phyloP scores from a whole-genome alignment of 2,797 vertebrate genomes.

The Leptatherina wallacei region DNA sequence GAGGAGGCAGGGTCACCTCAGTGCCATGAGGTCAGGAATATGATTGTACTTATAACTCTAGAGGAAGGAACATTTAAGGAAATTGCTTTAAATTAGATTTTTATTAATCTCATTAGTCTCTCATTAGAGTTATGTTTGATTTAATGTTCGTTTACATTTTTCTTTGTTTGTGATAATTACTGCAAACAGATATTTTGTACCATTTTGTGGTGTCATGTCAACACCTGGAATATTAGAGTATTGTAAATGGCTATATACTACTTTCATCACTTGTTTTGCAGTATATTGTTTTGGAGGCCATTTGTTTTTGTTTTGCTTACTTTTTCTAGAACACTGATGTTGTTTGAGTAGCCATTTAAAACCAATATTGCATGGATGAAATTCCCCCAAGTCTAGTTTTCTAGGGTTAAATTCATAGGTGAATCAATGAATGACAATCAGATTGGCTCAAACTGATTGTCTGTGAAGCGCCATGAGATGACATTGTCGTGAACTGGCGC shows the following conservation, averaged over 20 bases:
- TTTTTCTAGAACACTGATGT: background rate
- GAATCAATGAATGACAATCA: too few relatives aligned
- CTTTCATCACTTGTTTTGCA: background rate
- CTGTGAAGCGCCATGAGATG: too few relatives aligned
- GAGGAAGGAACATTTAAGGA: background rate
- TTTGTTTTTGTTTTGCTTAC: background rate
- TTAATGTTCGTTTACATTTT: background rate
- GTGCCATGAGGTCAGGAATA: background rate
- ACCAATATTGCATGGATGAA: too few relatives aligned
- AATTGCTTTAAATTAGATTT: background rate
- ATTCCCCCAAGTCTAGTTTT: too few relatives aligned
- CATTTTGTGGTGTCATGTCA: background rate
- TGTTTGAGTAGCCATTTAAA: too few relatives aligned
- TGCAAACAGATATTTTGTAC: background rate
- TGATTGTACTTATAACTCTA: background rate
- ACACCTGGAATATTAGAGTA: background rate
- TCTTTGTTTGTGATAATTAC: background rate
- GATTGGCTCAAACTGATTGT: too few relatives aligned
- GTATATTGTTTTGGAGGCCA: background rate
- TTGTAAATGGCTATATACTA: background rate
- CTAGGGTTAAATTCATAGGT: background rate
- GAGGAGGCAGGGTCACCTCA: background rate
- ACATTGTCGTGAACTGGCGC: too few relatives aligned
- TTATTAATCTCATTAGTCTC: background rate
- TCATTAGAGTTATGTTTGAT: background rate